Conservation (phyloP, 2,113 vertebrate genomes). For the Corythornis cristatus region DNA sequence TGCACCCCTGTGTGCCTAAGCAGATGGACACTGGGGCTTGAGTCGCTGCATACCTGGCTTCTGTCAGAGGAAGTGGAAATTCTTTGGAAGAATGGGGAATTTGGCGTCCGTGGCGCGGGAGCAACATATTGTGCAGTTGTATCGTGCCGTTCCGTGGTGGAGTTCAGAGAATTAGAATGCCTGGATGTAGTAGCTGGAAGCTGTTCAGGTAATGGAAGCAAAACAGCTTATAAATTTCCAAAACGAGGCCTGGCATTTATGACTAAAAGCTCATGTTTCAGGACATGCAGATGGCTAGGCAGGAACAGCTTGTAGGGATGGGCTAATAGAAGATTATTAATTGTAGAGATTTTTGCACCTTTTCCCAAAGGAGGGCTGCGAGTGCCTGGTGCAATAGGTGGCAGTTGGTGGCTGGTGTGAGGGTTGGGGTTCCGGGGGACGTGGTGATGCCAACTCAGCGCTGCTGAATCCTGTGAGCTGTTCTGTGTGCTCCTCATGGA, state of each 20-base stretch:
- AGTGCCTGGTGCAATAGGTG: fast-evolving
- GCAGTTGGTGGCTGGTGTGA: fast-evolving
- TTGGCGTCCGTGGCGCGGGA: fast-evolving
- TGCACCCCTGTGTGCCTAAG: background rate
- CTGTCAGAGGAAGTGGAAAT: conserved; percentile 15
- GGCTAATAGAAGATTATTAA: conserved; percentile 61
- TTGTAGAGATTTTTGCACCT: background rate
- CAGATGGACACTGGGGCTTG: background rate
- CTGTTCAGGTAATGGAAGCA: conserved; percentile 50
- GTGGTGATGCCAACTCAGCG: fast-evolving
- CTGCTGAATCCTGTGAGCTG: fast-evolving
- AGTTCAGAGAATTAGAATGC: background rate
- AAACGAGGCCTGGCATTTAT: conserved; percentile 61
- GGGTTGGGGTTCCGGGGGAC: background rate
- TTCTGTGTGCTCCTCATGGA: fast-evolving
- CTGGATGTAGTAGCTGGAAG: conserved; percentile 17
- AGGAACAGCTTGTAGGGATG: conserved; percentile 66
- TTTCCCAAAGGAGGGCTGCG: fast-evolving
- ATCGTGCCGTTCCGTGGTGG: fast-evolving
- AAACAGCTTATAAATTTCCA: conserved; percentile 41
- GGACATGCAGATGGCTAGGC: conserved; percentile 61
- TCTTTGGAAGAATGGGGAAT: background rate
- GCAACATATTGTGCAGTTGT: fast-evolving
- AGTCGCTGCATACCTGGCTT: background rate
- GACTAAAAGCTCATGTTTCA: conserved; percentile 59